These are phyloP conservation scores for Xestia c-nigrum DNA, from an alignment of 2,888 invertebrate genomes.

Conservation along the genomic window DNA sequence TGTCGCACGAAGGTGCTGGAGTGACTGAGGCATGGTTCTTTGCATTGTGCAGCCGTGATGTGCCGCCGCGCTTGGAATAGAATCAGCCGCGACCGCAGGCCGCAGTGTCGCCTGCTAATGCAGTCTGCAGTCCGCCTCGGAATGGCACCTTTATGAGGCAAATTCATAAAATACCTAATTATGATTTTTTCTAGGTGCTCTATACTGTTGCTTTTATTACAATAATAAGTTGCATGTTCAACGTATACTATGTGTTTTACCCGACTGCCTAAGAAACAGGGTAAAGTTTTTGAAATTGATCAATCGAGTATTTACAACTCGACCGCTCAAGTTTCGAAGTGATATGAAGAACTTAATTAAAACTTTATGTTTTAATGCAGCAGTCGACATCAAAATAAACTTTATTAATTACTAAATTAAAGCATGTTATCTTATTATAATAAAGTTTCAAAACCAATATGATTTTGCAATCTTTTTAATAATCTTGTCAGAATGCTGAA, in stretches of 20 bases:
- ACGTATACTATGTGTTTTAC: neutral
- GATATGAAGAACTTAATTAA: neutral
- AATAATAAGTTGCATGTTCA: neutral
- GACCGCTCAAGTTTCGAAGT: neutral
- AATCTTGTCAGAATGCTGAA: neutral
- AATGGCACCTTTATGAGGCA: no score
- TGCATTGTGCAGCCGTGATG: no score
- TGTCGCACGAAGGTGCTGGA: no score
- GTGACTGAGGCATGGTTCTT: no score
- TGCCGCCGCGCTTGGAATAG: no score
- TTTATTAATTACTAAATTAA: conserved; percentile 15
- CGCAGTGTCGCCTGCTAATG: no score
- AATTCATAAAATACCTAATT: no score
- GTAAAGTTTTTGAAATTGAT: neutral
- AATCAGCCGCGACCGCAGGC: no score
- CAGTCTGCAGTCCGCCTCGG: no score
- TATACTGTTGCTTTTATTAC: neutral
- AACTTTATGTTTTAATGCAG: neutral
- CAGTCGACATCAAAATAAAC: neutral
- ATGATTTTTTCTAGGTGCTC: neutral
- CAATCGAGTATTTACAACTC: neutral
- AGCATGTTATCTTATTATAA: neutral
- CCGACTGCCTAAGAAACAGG: neutral
- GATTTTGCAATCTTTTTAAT: conserved; percentile 1
- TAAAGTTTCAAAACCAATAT: conserved; percentile 10